Conservation (phyloP, 2,113 vertebrate genomes). For the Nipponia nippon region DNA sequence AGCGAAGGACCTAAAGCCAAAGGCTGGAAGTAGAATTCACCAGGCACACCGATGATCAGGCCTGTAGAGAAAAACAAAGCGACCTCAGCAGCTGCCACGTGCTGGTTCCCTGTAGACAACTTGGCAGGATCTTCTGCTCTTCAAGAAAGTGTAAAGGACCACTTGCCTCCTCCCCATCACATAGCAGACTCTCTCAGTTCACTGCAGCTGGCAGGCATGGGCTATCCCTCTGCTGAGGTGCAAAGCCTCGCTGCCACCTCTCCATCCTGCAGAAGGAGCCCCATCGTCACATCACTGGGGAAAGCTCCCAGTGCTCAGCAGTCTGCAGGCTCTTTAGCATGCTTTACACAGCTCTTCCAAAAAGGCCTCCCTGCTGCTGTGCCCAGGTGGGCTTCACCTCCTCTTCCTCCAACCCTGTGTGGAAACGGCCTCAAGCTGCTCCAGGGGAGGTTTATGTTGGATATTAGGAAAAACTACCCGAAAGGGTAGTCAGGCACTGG, state of each 20-base stretch:
- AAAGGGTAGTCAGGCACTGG: too few species aligned
- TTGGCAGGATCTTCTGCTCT: neutral
- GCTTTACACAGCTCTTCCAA: neutral
- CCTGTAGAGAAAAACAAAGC: neutral
- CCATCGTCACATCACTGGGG: too few species aligned
- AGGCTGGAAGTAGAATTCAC: neutral
- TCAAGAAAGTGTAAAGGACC: neutral
- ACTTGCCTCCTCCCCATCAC: neutral
- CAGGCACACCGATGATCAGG: neutral
- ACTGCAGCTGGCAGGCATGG: neutral
- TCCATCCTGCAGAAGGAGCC: neutral
- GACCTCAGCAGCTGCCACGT: neutral
- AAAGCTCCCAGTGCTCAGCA: neutral
- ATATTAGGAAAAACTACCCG: too few species aligned
- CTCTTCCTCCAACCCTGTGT: neutral
- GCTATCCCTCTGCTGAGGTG: neutral
- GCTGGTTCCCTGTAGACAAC: neutral
- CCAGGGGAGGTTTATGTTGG: too few species aligned
- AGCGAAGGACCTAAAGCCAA: neutral
- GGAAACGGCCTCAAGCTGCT: neutral
- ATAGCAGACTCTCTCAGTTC: neutral
- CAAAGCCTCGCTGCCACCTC: neutral
- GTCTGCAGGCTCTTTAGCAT: neutral
- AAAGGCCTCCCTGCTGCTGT: rapidly evolving
- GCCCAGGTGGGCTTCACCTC: neutral